These are phyloP conservation scores for Amphipoea lucens DNA, from an alignment of 2,888 invertebrate genomes.

Conservation along the genomic window DNA sequence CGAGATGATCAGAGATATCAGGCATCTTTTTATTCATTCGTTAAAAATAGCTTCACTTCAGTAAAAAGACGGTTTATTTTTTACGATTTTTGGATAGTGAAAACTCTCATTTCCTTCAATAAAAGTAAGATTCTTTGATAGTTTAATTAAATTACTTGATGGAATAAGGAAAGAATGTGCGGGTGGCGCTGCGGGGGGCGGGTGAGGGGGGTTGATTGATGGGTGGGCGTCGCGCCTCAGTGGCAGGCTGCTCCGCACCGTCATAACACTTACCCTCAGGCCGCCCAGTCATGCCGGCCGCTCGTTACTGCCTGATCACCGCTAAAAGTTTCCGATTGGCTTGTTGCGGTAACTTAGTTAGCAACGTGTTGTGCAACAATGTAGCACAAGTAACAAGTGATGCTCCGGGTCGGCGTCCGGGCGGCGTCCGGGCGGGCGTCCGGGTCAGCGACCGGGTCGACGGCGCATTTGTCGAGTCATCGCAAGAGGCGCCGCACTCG, in stretches of 20 bases:
- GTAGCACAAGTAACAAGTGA: constrained; percentile 20
- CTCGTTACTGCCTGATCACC: constrained; percentile 40
- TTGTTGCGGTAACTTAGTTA: constrained; percentile 16
- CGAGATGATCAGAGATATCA: constrained; percentile 2
- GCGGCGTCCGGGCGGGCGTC: too few species aligned
- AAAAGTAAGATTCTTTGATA: constrained; percentile 60
- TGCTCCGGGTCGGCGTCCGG: too few species aligned
- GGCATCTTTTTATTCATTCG: neutral
- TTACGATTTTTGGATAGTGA: constrained; percentile 24
- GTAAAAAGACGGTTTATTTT: constrained; percentile 8
- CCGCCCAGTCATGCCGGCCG: constrained; percentile 8
- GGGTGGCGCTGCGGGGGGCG: constrained; percentile 13
- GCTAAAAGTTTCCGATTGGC: constrained; percentile 12
- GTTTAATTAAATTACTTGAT: constrained; percentile 64
- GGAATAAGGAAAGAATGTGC: constrained; percentile 51
- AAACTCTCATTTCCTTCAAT: constrained; percentile 49
- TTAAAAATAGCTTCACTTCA: constrained; percentile 13
- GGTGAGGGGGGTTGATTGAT: constrained; percentile 29
- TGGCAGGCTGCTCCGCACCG: constrained; percentile 36
- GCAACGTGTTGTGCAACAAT: constrained; percentile 13
- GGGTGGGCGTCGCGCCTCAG: constrained; percentile 32
- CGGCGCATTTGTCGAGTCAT: neutral
- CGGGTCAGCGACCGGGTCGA: too few species aligned
- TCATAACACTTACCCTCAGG: constrained; percentile 15
- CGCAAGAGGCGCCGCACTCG: constrained; percentile 5